Conservation (phyloP, 1,140 invertebrate genomes). For the Aphelinus certus region DNA sequence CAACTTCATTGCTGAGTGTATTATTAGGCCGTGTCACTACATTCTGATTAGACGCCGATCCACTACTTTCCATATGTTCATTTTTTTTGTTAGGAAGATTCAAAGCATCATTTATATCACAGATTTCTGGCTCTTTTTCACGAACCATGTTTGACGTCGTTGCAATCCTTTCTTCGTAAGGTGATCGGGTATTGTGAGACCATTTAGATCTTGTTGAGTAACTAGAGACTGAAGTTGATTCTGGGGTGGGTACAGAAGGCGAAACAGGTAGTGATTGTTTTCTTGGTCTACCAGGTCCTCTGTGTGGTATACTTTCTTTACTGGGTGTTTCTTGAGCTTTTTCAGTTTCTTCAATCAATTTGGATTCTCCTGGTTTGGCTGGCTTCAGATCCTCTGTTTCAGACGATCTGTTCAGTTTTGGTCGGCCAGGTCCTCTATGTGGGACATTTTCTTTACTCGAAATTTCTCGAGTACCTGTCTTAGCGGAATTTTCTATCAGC, state of each 20-base stretch:
- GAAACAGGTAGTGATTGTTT: conserved; percentile 15
- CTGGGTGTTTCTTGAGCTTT: not conserved
- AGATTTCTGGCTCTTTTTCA: conserved; percentile 45
- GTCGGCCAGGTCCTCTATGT: no score
- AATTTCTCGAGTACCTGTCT: no score
- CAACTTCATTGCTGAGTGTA: not conserved
- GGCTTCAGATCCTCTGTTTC: conserved; percentile 5
- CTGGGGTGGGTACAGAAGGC: not conserved
- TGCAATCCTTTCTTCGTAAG: conserved; percentile 10
- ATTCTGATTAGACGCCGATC: no score
- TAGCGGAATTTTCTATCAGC: no score
- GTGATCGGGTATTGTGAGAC: not conserved
- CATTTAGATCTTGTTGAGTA: conserved; percentile 35
- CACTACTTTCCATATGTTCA: conserved; percentile 14
- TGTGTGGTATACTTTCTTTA: not conserved
- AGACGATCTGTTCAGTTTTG: not conserved
- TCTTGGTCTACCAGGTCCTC: conserved; percentile 7
- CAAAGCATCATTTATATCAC: conserved; percentile 45
- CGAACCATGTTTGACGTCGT: conserved; percentile 28
- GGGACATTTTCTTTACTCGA: no score
- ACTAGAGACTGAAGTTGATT: conserved; percentile 2
- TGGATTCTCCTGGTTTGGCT: not conserved
- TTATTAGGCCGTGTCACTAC: not conserved
- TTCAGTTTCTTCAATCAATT: not conserved
- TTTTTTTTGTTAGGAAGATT: conserved; percentile 11